These are phyloP conservation scores for Ladona fulva DNA, from an alignment of 1,140 invertebrate genomes.

Conservation along the genomic window DNA sequence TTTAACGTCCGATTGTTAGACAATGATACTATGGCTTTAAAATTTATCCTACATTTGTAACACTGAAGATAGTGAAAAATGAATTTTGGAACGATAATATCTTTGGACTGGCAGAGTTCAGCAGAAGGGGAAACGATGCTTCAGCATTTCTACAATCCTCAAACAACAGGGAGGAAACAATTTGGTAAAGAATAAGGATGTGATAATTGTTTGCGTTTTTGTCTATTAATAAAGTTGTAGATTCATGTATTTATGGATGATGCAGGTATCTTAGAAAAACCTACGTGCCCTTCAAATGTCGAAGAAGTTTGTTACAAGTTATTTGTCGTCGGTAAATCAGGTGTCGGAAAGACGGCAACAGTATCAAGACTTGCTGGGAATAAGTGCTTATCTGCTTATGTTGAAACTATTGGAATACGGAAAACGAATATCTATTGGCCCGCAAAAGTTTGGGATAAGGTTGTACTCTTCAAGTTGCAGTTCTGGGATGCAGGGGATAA, in stretches of 20 bases:
- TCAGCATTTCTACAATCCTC: conserved; percentile 38
- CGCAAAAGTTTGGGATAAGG: conserved; percentile 46
- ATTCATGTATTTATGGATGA: conserved; percentile 13
- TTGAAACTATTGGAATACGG: conserved; percentile 48
- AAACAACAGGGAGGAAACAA: conserved; percentile 34
- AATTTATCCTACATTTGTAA: no score
- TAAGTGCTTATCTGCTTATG: conserved; percentile 30
- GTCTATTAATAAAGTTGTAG: background rate
- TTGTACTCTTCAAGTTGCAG: conserved; percentile 47
- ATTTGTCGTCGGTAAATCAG: conserved; percentile 45
- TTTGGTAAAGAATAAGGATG: conserved; percentile 32
- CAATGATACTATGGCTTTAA: no score
- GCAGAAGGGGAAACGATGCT: conserved; percentile 38
- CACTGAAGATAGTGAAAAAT: no score
- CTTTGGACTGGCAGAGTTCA: conserved; percentile 38
- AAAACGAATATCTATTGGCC: conserved; percentile 49
- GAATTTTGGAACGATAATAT: conserved; percentile 26
- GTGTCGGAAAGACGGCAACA: conserved; percentile 47
- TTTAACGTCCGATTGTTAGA: no score
- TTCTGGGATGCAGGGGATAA: conserved; percentile 52
- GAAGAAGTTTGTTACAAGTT: conserved; percentile 52
- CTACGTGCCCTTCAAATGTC: conserved; percentile 37
- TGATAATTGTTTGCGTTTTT: background rate
- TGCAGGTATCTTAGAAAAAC: conserved; percentile 45
- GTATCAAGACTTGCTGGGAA: conserved; percentile 43